Evolutionary conservation across 2,797 vertebrate species (phyloP).

Genomic region (Enteromius fasciolatus): DNA sequence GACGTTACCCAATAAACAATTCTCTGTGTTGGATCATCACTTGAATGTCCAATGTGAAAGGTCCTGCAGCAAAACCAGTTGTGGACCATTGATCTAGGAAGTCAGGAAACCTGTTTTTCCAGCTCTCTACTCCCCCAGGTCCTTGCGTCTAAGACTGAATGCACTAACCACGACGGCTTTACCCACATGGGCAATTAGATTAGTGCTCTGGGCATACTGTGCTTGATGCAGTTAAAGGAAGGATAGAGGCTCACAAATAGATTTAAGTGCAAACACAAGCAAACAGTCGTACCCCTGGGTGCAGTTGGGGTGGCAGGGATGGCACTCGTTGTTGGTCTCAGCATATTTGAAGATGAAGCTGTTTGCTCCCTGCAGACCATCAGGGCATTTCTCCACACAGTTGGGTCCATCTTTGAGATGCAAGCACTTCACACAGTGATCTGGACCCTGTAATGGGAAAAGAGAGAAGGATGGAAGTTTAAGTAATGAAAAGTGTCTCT

Average conservation of each 20-base stretch:
- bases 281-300: slow-evolving; percentile 85
- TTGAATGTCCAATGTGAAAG: neutral
- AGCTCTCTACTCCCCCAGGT: slow-evolving; percentile 18
- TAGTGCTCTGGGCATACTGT: slow-evolving; percentile 32
- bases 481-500: neutral
- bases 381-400: slow-evolving; percentile 95
- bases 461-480: slow-evolving; percentile 27
- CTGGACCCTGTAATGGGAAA: slow-evolving; percentile 82
- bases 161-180: slow-evolving; percentile 23
- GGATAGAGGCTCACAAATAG: slow-evolving; percentile 29
- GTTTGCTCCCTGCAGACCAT: slow-evolving; percentile 90
- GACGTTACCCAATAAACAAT: neutral
- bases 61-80: slow-evolving; percentile 12
- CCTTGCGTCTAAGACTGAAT: slow-evolving; percentile 20
- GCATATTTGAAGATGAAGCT: slow-evolving; percentile 98
- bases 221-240: slow-evolving; percentile 26
- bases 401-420: slow-evolving; percentile 97
- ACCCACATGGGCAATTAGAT: slow-evolving; percentile 46
- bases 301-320: slow-evolving; percentile 93
- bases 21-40: neutral
- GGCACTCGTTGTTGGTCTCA: slow-evolving; percentile 92
- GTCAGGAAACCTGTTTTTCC: slow-evolving; percentile 7
- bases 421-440: slow-evolving; percentile 91
- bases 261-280: slow-evolving; percentile 41
- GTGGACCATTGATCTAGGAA: slow-evolving; percentile 7